phyloP scores from a whole-genome alignment of 2,888 invertebrate species.

The Carcina quercana region DNA sequence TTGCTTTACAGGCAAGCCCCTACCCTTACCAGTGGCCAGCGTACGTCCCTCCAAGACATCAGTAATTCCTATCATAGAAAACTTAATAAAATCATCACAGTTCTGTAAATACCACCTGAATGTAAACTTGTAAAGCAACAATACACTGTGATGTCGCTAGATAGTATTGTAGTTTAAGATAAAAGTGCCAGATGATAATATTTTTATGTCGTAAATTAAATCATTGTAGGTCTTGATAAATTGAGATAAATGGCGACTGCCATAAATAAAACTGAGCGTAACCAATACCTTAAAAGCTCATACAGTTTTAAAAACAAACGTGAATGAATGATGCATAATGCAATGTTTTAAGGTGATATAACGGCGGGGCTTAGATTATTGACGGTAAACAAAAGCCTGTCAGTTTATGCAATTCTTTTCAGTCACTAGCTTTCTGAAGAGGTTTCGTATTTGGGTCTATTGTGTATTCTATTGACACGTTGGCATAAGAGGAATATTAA shows the following conservation, averaged over 20 bases:
- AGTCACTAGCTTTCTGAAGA: too few relatives aligned
- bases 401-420: too few relatives aligned
- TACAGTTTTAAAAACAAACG: slow-evolving; percentile 1
- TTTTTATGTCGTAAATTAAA: slow-evolving; percentile 11
- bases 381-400: too few relatives aligned
- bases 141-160: slow-evolving; percentile 46
- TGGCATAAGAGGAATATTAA: too few relatives aligned
- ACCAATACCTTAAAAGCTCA: neutral
- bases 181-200: slow-evolving; percentile 58
- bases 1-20: slow-evolving; percentile 39
- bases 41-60: slow-evolving; percentile 47
- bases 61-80: slow-evolving; percentile 25
- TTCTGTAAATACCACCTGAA: slow-evolving; percentile 4
- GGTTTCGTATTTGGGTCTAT: too few relatives aligned
- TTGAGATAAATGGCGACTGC: slow-evolving; percentile 1
- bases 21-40: slow-evolving; percentile 55
- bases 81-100: slow-evolving; percentile 10
- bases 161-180: slow-evolving; percentile 39
- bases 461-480: too few relatives aligned
- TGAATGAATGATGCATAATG: slow-evolving; percentile 4
- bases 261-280: neutral
- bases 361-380: too few relatives aligned
- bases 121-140: slow-evolving; percentile 16
- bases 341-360: slow-evolving; percentile 6
- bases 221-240: slow-evolving; percentile 5